Base-by-base conservation (phyloP, 2,797 vertebrate genomes). In the Mastacembelus armatus region DNA sequence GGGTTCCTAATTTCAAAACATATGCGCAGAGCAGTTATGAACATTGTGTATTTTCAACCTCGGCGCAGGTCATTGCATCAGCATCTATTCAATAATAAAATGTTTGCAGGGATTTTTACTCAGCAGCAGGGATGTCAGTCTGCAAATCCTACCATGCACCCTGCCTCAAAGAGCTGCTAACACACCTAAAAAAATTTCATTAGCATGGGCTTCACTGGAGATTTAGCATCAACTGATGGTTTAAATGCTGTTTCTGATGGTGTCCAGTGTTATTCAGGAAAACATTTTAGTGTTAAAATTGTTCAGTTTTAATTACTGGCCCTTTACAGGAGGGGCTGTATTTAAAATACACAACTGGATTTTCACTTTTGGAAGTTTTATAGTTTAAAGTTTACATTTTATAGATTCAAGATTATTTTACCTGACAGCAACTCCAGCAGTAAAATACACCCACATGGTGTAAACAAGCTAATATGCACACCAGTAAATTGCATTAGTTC, bases 401-500 rank as follows among this genome's bases (percentile, higher is more conserved):
- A 9, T 10, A 11, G 24, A 27, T n/a, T 15, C 14, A 30, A 61
- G 49, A 78, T 81, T 44, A 36, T 61, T 76, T 59, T 49, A 57
- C 44, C 58, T 78, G 67, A 73, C 36, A 36, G 77, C 57, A 48
- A 39, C 60, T 55, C 63, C 55, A 18, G 66, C 60, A 43, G 58
- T 66, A 30, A 66, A 75, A 69, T 40, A 56, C 78, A 42, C 78
- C 66, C 78, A 84, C 78, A 54, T 24, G 63, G 45, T 47, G 50
- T 55, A 54, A 43, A 49, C 57, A 10, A 49, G 60, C 48, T 62
- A 49, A 36, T 57, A 29, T 4, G 11, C 21, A 56, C n/a, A 40
- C 18, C 64, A 44, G 1, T 35, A 8, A 50, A 26, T 49, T 22
- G 1, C 44, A 49, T 19, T 11, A 16, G 10, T 42, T 62, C 47